These are phyloP conservation scores for Rallus crepitans DNA, from an alignment of 2,797 vertebrate species.

Conservation along the genomic window DNA sequence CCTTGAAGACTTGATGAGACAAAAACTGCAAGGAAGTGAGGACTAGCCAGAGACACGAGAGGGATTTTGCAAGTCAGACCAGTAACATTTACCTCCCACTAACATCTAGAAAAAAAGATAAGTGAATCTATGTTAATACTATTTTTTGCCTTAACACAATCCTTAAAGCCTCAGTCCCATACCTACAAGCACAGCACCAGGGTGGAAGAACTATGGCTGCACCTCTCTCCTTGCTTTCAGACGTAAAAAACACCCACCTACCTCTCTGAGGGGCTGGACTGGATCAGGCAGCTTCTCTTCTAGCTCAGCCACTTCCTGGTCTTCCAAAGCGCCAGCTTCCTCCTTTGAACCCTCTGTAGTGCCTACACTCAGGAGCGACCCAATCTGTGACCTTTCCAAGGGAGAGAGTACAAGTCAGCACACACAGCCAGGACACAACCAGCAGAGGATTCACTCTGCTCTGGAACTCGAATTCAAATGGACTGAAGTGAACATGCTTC, in stretches of 20 bases:
- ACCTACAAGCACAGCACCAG: background rate
- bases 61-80: background rate
- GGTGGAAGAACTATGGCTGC: background rate
- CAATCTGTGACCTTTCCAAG: slow-evolving; percentile 71
- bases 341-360: background rate
- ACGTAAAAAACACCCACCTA: background rate
- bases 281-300: slow-evolving; percentile 56
- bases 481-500: background rate
- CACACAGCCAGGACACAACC: background rate
- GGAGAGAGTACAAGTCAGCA: slow-evolving; percentile 57
- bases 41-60: background rate
- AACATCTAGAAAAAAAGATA: background rate
- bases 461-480: background rate
- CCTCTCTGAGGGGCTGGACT: slow-evolving; percentile 56
- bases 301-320: slow-evolving; percentile 30
- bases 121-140: background rate
- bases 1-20: background rate
- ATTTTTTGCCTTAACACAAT: background rate
- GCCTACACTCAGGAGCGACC: background rate
- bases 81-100: background rate
- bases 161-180: background rate
- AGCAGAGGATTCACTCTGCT: background rate
- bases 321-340: background rate
- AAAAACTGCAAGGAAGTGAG: background rate
- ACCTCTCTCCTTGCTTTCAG: background rate